phyloP scores from a whole-genome alignment of 2,797 vertebrate genomes.

The Ceryle rudis region DNA sequence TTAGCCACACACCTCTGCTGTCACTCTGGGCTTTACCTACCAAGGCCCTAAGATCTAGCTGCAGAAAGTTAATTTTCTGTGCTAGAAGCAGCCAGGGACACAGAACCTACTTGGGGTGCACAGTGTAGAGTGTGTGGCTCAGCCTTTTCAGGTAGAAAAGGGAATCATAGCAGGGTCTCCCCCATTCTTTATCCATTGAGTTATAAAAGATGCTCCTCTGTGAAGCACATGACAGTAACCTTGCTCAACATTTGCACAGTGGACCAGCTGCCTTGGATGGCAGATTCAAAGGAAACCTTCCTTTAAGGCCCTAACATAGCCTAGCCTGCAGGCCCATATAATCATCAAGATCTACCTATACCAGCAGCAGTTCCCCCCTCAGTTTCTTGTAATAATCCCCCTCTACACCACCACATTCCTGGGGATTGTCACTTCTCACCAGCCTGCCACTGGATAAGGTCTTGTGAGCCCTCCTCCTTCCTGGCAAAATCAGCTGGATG shows the following conservation, averaged over 20 bases:
- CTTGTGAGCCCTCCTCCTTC: background rate
- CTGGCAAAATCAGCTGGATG: background rate
- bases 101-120: background rate
- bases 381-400: background rate
- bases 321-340: background rate
- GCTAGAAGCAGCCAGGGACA: background rate
- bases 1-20: background rate
- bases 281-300: background rate
- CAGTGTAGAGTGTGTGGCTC: background rate
- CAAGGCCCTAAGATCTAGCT: background rate
- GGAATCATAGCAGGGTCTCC: background rate
- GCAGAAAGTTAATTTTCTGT: background rate
- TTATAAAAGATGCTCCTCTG: background rate
- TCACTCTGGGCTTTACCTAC: background rate
- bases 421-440: background rate
- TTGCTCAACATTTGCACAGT: background rate
- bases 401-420: background rate
- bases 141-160: background rate
- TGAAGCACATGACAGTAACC: background rate
- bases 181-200: background rate
- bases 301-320: background rate
- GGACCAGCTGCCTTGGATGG: background rate
- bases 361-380: background rate
- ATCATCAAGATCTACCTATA: background rate
- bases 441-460: background rate